Percentiles rank a stretch among this genome's conserved stretches.
These are phyloP conservation scores for Zosterops hypoxanthus DNA, from an alignment of 2,113 vertebrate genomes.

Conservation along the genomic window DNA sequence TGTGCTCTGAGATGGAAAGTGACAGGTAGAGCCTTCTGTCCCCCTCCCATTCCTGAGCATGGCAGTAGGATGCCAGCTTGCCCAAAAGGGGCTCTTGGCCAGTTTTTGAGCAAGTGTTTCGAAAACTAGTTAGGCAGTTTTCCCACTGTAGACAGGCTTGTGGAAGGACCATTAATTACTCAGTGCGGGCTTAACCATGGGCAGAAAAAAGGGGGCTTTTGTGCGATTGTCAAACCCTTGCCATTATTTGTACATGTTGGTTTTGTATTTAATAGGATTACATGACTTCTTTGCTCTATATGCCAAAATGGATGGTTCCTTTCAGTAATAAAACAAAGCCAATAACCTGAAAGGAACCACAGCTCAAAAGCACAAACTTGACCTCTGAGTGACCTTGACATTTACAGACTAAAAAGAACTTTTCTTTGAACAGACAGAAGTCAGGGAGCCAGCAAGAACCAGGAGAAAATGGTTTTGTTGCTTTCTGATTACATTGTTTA, in stretches of 20 bases:
- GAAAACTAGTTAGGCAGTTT: slow-evolving; percentile 51
- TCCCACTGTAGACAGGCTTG: slow-evolving; percentile 6
- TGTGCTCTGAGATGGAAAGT: not conserved
- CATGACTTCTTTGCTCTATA: slow-evolving; percentile 68
- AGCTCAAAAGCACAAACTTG: slow-evolving; percentile 68
- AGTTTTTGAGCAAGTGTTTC: not conserved
- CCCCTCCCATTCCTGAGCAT: not conserved
- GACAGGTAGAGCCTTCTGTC: not conserved
- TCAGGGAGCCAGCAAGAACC: slow-evolving; percentile 47
- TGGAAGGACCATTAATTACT: slow-evolving; percentile 57
- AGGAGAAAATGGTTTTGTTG: slow-evolving; percentile 70
- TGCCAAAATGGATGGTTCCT: slow-evolving; percentile 72
- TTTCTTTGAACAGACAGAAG: slow-evolving; percentile 66
- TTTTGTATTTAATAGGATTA: slow-evolving; percentile 70
- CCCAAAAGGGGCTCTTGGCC: not conserved
- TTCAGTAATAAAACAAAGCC: slow-evolving; percentile 76
- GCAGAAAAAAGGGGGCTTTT: slow-evolving; percentile 55
- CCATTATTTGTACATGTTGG: slow-evolving; percentile 74
- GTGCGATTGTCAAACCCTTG: slow-evolving; percentile 36
- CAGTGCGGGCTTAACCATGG: not conserved
- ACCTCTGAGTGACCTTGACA: slow-evolving; percentile 76
- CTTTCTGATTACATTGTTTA: slow-evolving; percentile 79
- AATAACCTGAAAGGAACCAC: slow-evolving; percentile 68
- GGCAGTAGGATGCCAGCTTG: not conserved
- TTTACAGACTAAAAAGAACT: slow-evolving; percentile 59